phyloP scores from a whole-genome alignment of 2,888 invertebrate genomes.

The Eledona agricola region DNA sequence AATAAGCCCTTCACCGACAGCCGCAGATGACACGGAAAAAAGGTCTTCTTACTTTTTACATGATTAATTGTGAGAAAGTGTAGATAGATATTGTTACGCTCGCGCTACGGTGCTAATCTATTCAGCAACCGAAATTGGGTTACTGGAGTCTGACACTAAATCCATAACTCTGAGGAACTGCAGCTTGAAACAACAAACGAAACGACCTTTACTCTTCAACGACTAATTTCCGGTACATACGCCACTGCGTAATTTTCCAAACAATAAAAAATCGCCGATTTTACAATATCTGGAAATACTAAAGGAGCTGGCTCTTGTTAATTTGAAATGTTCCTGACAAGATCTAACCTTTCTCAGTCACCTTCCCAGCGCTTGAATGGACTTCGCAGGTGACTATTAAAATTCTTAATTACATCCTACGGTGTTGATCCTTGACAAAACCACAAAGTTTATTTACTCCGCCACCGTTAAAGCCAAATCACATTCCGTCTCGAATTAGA shows the following conservation, averaged over 20 bases:
- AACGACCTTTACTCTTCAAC: too few relatives aligned
- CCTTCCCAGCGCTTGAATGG: conserved; percentile 40
- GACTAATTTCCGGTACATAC: too few relatives aligned
- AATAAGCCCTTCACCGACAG: conserved; percentile 18
- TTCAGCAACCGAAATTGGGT: conserved; percentile 14
- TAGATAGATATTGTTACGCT: conserved; percentile 9
- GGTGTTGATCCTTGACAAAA: conserved; percentile 36
- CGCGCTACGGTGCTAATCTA: neutral
- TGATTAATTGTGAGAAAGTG: conserved; percentile 13
- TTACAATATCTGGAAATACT: conserved; percentile 14
- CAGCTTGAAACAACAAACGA: too few relatives aligned
- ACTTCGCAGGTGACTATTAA: conserved; percentile 38
- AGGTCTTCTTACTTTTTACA: conserved; percentile 6
- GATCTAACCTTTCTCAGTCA: conserved; percentile 36
- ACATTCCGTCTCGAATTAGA: conserved; percentile 15
- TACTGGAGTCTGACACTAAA: conserved; percentile 15
- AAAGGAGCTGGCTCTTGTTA: conserved; percentile 12
- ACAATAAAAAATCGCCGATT: too few relatives aligned
- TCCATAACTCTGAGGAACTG: too few relatives aligned
- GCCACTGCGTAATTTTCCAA: too few relatives aligned
- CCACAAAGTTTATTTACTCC: conserved; percentile 21
- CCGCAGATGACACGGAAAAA: conserved; percentile 6
- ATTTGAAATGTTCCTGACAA: conserved; percentile 31
- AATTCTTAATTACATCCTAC: conserved; percentile 39
- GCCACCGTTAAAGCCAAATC: conserved; percentile 18